phyloP scores from a whole-genome alignment of 2,888 invertebrate genomes.

The Punctoribates punctum region DNA sequence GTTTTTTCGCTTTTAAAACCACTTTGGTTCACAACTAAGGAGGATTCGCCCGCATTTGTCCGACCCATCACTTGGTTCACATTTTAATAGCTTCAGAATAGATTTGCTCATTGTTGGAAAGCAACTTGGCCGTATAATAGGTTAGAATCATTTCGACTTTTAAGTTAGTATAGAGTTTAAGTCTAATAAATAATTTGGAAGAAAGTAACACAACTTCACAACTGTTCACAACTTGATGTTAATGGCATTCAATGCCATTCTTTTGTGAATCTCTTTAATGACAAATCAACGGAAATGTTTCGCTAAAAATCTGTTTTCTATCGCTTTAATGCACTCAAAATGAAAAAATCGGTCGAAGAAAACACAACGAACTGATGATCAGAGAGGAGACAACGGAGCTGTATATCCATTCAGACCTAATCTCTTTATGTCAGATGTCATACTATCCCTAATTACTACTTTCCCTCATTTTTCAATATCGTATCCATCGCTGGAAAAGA shows the following conservation, averaged over 20 bases:
- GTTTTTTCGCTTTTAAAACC: constrained; percentile 17
- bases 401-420: background rate
- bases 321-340: constrained; percentile 24
- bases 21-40: background rate
- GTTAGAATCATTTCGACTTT: background rate
- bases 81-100: constrained; percentile 15
- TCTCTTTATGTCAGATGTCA: constrained; percentile 2
- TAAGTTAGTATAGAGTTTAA: background rate
- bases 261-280: constrained; percentile 8
- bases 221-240: background rate
- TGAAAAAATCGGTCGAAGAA: background rate
- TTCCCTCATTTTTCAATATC: too few relatives aligned
- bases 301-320: background rate
- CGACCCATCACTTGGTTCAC: background rate
- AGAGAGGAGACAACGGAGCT: background rate
- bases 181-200: background rate
- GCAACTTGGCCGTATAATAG: background rate
- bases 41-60: constrained; percentile 1
- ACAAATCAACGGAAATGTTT: constrained; percentile 32
- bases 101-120: background rate
- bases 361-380: background rate
- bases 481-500: too few relatives aligned
- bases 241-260: constrained; percentile 12
- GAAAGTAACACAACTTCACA: background rate
- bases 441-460: background rate